These are phyloP conservation scores for Kuschelorhynchus macadamiae DNA, from an alignment of 2,888 invertebrate species.

Conservation along the genomic window DNA sequence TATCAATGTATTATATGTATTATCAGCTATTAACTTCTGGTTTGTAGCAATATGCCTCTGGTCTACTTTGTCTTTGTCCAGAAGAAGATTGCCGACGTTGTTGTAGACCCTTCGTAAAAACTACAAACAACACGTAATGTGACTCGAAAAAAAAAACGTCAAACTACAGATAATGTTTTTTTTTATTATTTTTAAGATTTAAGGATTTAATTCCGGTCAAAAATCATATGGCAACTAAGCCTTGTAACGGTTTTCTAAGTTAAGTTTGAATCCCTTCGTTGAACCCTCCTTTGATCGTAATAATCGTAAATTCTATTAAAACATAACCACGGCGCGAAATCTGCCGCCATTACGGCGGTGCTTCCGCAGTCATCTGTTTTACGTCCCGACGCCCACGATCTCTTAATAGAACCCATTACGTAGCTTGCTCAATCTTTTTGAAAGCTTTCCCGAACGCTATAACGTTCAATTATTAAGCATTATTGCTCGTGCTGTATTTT, in stretches of 20 bases:
- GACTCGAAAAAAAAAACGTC: too few species aligned
- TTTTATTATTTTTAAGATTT: too few species aligned
- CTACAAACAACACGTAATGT: too few species aligned
- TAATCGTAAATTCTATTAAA: constrained; percentile 72
- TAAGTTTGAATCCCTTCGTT: constrained; percentile 25
- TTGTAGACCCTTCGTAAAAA: too few species aligned
- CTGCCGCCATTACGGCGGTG: constrained; percentile 69
- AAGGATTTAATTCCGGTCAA: too few species aligned
- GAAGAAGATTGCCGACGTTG: too few species aligned
- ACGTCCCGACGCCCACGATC: constrained; percentile 57
- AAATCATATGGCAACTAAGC: constrained; percentile 21
- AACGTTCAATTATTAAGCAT: constrained; percentile 70
- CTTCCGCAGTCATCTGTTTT: constrained; percentile 68
- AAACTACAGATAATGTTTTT: too few species aligned
- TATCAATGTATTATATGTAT: too few species aligned
- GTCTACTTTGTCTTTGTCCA: too few species aligned
- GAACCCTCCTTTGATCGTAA: constrained; percentile 63
- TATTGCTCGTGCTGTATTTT: constrained; percentile 69
- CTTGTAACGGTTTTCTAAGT: constrained; percentile 10
- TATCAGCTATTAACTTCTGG: too few species aligned
- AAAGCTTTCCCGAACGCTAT: constrained; percentile 68
- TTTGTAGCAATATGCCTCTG: too few species aligned
- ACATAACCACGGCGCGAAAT: constrained; percentile 71
- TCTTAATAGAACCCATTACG: constrained; percentile 63
- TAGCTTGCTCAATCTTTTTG: constrained; percentile 67